These are phyloP conservation scores for Andrena minutula DNA, from an alignment of 2,888 invertebrate genomes.

Conservation along the genomic window DNA sequence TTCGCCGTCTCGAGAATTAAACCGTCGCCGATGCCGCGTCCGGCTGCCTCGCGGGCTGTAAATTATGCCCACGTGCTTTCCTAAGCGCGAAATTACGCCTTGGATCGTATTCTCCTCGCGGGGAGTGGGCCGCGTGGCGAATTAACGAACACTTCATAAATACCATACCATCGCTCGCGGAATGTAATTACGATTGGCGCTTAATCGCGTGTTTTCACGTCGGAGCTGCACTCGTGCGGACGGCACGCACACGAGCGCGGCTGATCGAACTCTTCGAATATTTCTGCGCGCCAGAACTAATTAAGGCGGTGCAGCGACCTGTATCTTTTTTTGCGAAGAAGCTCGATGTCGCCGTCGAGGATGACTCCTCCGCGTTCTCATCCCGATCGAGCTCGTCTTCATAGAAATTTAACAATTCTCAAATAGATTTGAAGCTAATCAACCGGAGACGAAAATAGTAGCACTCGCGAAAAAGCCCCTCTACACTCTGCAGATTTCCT, in stretches of 20 bases:
- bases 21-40: not conserved
- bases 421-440: too few species aligned
- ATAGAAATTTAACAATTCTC: not conserved
- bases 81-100: slow-evolving; percentile 51
- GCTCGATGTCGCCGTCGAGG: not conserved
- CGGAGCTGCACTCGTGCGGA: not conserved
- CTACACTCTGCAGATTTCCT: too few species aligned
- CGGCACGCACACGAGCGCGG: not conserved
- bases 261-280: slow-evolving; percentile 24
- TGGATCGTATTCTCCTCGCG: slow-evolving; percentile 42
- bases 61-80: slow-evolving; percentile 51
- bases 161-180: slow-evolving; percentile 44
- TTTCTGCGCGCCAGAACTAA: slow-evolving; percentile 19
- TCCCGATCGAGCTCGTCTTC: not conserved
- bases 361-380: not conserved
- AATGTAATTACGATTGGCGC: slow-evolving; percentile 54
- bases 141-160: slow-evolving; percentile 50
- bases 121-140: not conserved
- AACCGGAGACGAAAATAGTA: too few species aligned
- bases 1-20: slow-evolving; percentile 19
- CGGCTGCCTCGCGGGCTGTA: slow-evolving; percentile 23
- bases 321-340: slow-evolving; percentile 3
- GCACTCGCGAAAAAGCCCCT: too few species aligned
- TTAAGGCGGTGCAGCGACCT: slow-evolving; percentile 22
- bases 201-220: slow-evolving; percentile 31